Evolutionary conservation across 2,113 vertebrate genomes (phyloP).

Genomic region (Saccopteryx bilineata): DNA sequence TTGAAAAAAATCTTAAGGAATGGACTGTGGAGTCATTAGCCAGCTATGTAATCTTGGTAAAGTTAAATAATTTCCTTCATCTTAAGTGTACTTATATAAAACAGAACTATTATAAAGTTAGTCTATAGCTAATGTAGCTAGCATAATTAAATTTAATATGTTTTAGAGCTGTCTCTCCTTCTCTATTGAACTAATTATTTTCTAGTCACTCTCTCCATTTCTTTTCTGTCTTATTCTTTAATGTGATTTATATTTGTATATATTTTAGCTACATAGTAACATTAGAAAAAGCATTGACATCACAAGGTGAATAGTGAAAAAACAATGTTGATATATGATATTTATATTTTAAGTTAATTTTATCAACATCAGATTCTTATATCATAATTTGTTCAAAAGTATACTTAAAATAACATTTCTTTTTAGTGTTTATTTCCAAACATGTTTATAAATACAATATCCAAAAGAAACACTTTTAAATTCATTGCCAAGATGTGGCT

Average conservation of each 20-base stretch:
- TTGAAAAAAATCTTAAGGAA: not conserved
- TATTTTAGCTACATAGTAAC: not conserved
- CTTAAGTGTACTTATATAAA: not conserved
- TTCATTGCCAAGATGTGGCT: not conserved
- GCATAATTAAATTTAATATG: not conserved
- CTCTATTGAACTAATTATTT: not conserved
- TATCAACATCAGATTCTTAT: not conserved
- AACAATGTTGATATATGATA: not conserved
- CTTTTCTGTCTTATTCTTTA: not conserved
- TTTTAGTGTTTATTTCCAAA: slow-evolving; percentile 32
- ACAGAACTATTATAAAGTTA: not conserved
- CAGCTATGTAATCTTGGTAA: not conserved
- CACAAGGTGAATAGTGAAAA: not conserved
- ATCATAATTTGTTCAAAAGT: slow-evolving; percentile 24
- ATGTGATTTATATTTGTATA: not conserved
- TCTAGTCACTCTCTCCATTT: not conserved
- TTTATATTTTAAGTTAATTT: slow-evolving; percentile 13
- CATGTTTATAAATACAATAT: not conserved
- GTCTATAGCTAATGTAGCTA: not conserved
- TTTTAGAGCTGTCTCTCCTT: not conserved
- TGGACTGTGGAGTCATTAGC: not conserved
- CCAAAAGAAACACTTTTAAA: not conserved
- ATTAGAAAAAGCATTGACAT: not conserved
- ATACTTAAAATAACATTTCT: not conserved
- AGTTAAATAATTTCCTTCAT: not conserved